phyloP scores from a whole-genome alignment of 1,140 invertebrate species.

The Diachasmimorpha longicaudata region DNA sequence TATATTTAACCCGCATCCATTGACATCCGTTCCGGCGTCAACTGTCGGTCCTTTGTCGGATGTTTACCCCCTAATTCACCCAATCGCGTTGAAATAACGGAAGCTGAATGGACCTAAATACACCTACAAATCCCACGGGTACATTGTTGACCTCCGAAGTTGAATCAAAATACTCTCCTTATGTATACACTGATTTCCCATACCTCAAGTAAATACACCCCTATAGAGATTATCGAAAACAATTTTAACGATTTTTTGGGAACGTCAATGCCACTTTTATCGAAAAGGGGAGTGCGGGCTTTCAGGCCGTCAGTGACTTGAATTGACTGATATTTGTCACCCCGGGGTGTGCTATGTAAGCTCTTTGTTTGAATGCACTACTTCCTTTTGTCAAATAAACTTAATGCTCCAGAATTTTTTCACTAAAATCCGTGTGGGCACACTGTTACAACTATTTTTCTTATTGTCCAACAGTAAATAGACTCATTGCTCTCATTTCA shows the following conservation, averaged over 20 bases:
- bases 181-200: neutral
- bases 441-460: conserved; percentile 8
- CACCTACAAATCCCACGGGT: conserved; percentile 47
- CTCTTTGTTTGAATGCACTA: conserved; percentile 16
- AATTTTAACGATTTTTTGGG: conserved; percentile 15
- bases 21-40: neutral
- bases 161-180: neutral
- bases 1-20: conserved; percentile 34
- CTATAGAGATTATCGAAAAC: conserved; percentile 36
- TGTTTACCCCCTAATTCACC: conserved; percentile 53
- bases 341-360: neutral
- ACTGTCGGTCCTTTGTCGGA: conserved; percentile 20
- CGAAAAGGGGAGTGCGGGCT: conserved; percentile 23
- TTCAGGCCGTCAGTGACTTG: conserved; percentile 10
- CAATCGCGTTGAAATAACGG: conserved; percentile 38
- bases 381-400: conserved; percentile 4
- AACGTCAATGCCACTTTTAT: conserved; percentile 21
- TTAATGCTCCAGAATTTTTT: neutral
- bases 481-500: neutral
- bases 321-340: conserved; percentile 22
- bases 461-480: neutral
- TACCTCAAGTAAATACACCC: conserved; percentile 50
- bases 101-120: conserved; percentile 32
- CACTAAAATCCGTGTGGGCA: conserved; percentile 15
- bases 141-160: conserved; percentile 45